Base-by-base conservation (phyloP, 2,888 invertebrate genomes). In the Vesta saturnalis region DNA sequence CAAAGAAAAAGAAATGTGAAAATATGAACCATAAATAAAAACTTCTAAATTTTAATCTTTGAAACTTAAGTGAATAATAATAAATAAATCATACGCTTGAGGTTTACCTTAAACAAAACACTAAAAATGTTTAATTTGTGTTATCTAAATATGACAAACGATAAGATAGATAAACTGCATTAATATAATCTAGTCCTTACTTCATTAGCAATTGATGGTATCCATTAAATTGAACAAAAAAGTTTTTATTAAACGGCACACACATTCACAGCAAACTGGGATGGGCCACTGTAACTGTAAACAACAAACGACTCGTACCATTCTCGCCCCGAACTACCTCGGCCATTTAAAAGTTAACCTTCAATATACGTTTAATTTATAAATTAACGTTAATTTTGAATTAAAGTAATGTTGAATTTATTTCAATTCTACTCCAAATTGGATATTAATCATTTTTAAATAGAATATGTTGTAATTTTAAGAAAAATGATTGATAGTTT, bases 211-310 rank as follows among this genome's bases (percentile, higher is more conserved):
- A 74, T 70, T 79, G 76, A 76, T 77, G 78, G 79, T 77, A 83
- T 83, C 83, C 83, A 83, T 83, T 80, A 81, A 82, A 76, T 77
- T 78, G 74, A 75, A 74, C 70, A 73, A 67, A 67, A 68, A 70
- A 73, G 74, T 77, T 77, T 75, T 74, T 82, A 81, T 80, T 80
- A 79, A 80, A 81, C 82, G 83, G 83, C 84, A 83, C 79, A 82
- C 83, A 84, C 82, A 84, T 83, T 77, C 83, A 83, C 83, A 83
- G 83, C 83, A 78, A 83, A 83, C 84, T 84, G 84, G 84, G 84
- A 83, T 84, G 83, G 84, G 84, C 84, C 83, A 83, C 83, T 83
- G 82, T 83, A 83, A 84, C 83, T 83, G 82, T 83, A 83, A 84
- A 84, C 83, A 83, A 83, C 80, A 74, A 72, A 75, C 74, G 55